Percentiles rank a stretch among this genome's conserved stretches.
Evolutionary conservation across 2,797 vertebrate genomes (phyloP).

Genomic region (Smutsia gigantea): DNA sequence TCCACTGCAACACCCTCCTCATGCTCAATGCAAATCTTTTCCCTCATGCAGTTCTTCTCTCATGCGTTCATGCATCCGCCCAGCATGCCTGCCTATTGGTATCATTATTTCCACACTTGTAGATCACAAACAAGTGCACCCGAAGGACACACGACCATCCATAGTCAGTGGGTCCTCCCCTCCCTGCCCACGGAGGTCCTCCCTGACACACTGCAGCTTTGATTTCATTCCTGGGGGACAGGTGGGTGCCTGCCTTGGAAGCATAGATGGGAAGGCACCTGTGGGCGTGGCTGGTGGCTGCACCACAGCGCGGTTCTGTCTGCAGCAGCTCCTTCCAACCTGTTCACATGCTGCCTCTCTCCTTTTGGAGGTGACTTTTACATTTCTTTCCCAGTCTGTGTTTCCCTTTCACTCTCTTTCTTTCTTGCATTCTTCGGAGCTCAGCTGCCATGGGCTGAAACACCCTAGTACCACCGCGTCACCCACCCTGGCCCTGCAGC

Average conservation of each 20-base stretch:
- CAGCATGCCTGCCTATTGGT: neutral
- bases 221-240: neutral
- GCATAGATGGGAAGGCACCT: neutral
- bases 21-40: neutral
- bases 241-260: neutral
- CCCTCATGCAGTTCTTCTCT: neutral
- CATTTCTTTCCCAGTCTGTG: neutral
- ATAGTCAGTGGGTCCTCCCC: neutral
- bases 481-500: neutral
- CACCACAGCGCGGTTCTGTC: too few species aligned
- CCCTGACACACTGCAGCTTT: neutral
- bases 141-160: neutral
- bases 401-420: neutral
- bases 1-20: neutral
- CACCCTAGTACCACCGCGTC: neutral
- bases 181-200: neutral
- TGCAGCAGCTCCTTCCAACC: neutral
- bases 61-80: neutral
- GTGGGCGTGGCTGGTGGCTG: too few species aligned
- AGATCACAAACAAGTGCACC: constrained; percentile 44
- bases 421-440: neutral
- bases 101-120: neutral
- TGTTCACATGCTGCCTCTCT: neutral
- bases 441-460: neutral
- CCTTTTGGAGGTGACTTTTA: neutral